These are phyloP conservation scores for Stenopsyche tienmushanensis DNA, from an alignment of 1,140 invertebrate genomes.

Conservation along the genomic window DNA sequence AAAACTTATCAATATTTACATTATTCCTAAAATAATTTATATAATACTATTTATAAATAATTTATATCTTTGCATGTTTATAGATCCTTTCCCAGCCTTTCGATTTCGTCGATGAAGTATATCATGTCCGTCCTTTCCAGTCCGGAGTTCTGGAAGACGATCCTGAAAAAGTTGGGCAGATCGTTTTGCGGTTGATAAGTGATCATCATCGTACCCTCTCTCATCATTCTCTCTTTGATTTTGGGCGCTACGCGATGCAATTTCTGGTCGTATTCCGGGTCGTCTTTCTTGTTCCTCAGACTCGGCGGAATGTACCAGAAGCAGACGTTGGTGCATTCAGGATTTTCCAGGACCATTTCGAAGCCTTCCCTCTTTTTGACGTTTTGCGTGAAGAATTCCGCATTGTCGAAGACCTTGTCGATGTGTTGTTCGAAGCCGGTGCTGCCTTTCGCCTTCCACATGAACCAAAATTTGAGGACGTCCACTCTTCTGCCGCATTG, in stretches of 20 bases:
- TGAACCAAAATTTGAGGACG: slow-evolving; percentile 95
- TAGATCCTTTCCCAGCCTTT: slow-evolving; percentile 72
- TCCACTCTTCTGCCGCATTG: slow-evolving; percentile 91
- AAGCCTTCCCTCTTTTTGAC: slow-evolving; percentile 72
- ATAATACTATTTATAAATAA: background rate
- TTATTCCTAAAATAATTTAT: background rate
- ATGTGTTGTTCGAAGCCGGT: slow-evolving; percentile 77
- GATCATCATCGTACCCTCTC: slow-evolving; percentile 91
- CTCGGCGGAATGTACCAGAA: slow-evolving; percentile 93
- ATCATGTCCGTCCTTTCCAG: slow-evolving; percentile 78
- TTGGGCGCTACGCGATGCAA: slow-evolving; percentile 84
- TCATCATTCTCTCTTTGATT: slow-evolving; percentile 94
- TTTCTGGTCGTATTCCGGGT: slow-evolving; percentile 64
- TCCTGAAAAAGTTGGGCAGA: slow-evolving; percentile 89
- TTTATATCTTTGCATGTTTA: slow-evolving; percentile 45
- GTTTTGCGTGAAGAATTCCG: slow-evolving; percentile 67
- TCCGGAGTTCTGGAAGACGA: slow-evolving; percentile 89
- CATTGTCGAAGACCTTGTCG: slow-evolving; percentile 74
- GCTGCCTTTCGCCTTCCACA: slow-evolving; percentile 96
- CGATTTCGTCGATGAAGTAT: slow-evolving; percentile 85
- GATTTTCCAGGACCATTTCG: slow-evolving; percentile 71
- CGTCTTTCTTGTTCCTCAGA: slow-evolving; percentile 61
- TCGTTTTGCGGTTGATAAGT: slow-evolving; percentile 86
- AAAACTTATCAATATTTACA: too few species aligned
- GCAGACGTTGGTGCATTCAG: slow-evolving; percentile 91